Conservation (phyloP, 2,888 invertebrate species). For the Nudaria mundana region DNA sequence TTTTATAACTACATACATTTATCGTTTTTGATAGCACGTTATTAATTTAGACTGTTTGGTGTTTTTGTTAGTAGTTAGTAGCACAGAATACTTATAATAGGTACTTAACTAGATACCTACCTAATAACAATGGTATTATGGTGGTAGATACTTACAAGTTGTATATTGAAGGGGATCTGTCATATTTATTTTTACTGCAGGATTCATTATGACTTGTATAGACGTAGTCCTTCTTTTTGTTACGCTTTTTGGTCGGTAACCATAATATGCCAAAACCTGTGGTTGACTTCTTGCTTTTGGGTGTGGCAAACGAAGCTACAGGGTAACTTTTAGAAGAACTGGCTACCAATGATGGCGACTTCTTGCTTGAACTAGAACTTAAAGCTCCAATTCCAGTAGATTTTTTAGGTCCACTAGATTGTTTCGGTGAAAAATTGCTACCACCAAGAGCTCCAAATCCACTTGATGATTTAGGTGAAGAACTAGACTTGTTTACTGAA, state of each 20-base stretch:
- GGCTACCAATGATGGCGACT: slow-evolving; percentile 19
- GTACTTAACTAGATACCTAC: too few species aligned
- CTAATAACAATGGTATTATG: not conserved
- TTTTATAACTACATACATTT: too few species aligned
- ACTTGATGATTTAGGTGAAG: slow-evolving; percentile 15
- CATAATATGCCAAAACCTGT: slow-evolving; percentile 64
- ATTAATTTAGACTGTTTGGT: too few species aligned
- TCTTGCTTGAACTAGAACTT: slow-evolving; percentile 24
- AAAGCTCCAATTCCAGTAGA: slow-evolving; percentile 13
- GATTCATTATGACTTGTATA: slow-evolving; percentile 54
- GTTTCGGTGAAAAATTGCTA: slow-evolving; percentile 3
- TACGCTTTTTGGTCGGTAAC: slow-evolving; percentile 59
- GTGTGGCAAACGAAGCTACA: slow-evolving; percentile 35
- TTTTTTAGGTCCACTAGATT: slow-evolving; percentile 15
- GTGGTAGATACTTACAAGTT: slow-evolving; percentile 51
- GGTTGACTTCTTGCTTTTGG: slow-evolving; percentile 49
- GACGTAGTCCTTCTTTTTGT: slow-evolving; percentile 59
- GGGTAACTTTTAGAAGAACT: slow-evolving; percentile 45
- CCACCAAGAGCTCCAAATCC: slow-evolving; percentile 3
- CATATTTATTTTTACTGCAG: slow-evolving; percentile 36
- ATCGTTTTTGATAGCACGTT: too few species aligned
- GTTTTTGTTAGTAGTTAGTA: too few species aligned
- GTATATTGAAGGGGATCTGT: slow-evolving; percentile 66
- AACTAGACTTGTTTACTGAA: slow-evolving; percentile 12
- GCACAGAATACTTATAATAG: too few species aligned